Base-by-base conservation (phyloP, 2,113 vertebrate genomes). In the Sprattus sprattus region DNA sequence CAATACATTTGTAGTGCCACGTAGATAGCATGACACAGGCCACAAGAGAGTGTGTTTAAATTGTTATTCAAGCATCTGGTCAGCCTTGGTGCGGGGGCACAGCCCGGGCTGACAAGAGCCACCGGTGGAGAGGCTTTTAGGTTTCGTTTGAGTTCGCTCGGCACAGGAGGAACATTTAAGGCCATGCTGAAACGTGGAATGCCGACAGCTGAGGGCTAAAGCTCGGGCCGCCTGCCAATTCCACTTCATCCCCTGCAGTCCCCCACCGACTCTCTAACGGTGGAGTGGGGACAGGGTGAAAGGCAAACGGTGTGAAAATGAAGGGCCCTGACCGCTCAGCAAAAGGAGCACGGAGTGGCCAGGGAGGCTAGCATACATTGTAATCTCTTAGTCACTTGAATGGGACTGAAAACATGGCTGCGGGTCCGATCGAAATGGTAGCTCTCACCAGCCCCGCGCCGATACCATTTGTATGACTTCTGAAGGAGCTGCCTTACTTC, bases 171-270 rank as follows among this genome's bases (percentile, higher is more conserved):
- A 88, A 86, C 85, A 85, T 88, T 87, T 89, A 89, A 88, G 88
- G 87, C 82, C 86, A 89, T 83, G 81, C 82, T 89, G 86, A 87
- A 85, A 89, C 84, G 82, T 39, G 86, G 82, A 91, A 91, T 90
- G 87, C 81, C 71, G 87, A 87, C 85, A 87, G 88, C 85, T 89
- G 88, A 80, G 81, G 85, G 39, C 16, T 64, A 60, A 50, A 82
- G 86, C 60, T 22, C 16, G 87, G 84, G 86, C 44, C 13, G 54
- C 47, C 46, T 86, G 85, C 88, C 85, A 90, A 60, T 50, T 57
- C 83, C 85, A 18, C 18, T 86, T 82, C 80, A 85, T 82, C 46
- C 86, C 82, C 80, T 1, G 52, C 60, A 54, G 52, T 25, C 64
- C 9, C 67, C 82, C 85, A 60, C 67, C 82, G 71, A 82, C 60